Evolutionary conservation across 2,888 invertebrate species (phyloP).

Genomic region (Drosophila kokeensis): DNA sequence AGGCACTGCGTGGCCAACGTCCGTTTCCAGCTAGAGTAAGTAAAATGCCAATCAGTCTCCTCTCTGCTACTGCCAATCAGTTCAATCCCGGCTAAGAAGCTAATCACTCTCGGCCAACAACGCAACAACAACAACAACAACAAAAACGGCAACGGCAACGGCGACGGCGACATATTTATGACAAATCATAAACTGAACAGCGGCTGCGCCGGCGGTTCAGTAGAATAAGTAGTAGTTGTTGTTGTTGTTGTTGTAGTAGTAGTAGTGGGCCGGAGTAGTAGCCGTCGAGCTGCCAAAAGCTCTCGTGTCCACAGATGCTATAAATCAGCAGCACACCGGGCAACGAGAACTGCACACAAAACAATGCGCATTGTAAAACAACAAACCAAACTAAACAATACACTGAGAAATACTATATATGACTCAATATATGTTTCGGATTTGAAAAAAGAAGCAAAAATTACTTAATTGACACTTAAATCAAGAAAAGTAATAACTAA

Average conservation of each 20-base stretch:
- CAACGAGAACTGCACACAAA: constrained; percentile 44
- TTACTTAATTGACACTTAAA: background rate
- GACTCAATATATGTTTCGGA: background rate
- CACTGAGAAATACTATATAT: constrained; percentile 34
- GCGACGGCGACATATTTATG: constrained; percentile 71
- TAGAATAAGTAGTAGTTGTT: background rate
- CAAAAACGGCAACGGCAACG: background rate
- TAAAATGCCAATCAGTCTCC: constrained; percentile 52
- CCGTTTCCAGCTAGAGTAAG: constrained; percentile 90
- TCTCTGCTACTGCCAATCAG: constrained; percentile 26
- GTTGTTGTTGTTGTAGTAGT: background rate
- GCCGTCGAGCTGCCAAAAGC: constrained; percentile 58
- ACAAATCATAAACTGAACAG: constrained; percentile 73
- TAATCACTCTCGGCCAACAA: background rate
- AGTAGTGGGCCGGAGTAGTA: constrained; percentile 7
- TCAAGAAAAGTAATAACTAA: background rate
- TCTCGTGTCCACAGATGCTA: constrained; percentile 63
- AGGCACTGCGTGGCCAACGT: constrained; percentile 90
- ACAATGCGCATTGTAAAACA: constrained; percentile 75
- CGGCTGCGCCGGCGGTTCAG: constrained; percentile 21
- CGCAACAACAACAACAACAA: background rate
- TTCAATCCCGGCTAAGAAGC: constrained; percentile 3
- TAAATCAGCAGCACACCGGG: constrained; percentile 82
- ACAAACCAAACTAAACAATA: constrained; percentile 36
- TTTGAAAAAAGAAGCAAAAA: background rate